Evolutionary conservation across 1,140 invertebrate genomes (phyloP).

Genomic region (Drosophila ananassae): DNA sequence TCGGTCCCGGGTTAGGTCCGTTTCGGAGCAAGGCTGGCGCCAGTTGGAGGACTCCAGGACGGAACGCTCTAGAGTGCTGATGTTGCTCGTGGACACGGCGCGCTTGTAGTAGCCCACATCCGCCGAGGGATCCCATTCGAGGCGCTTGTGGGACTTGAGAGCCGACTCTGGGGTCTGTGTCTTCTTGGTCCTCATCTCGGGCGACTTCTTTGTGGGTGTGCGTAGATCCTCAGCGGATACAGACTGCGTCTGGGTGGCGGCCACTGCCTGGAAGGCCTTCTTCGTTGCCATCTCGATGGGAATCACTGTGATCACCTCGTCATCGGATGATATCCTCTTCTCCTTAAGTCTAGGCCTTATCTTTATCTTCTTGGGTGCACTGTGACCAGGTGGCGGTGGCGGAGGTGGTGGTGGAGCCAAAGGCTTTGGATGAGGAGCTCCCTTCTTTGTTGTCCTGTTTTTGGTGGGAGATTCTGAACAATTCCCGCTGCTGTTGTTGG

Average conservation of each 20-base stretch:
- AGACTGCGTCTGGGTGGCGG: constrained; percentile 15
- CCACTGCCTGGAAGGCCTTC: not conserved
- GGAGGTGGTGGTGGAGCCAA: constrained; percentile 1
- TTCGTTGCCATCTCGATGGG: constrained; percentile 41
- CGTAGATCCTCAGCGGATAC: constrained; percentile 59
- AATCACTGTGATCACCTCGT: constrained; percentile 30
- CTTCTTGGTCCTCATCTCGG: constrained; percentile 44
- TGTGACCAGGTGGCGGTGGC: not conserved
- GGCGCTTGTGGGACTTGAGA: constrained; percentile 67
- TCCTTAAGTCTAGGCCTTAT: not conserved
- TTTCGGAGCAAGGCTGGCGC: constrained; percentile 48
- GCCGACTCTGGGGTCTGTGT: constrained; percentile 77
- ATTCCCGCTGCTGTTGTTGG: not conserved
- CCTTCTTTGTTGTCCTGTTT: not conserved
- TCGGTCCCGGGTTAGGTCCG: constrained; percentile 47
- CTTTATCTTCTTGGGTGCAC: not conserved
- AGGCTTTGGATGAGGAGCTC: not conserved
- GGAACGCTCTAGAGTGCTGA: constrained; percentile 74
- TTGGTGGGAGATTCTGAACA: not conserved
- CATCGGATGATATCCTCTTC: not conserved
- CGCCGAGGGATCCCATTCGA: constrained; percentile 81
- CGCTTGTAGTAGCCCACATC: constrained; percentile 78
- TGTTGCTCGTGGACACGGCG: constrained; percentile 74
- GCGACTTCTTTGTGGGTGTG: constrained; percentile 51
- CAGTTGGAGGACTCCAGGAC: constrained; percentile 66